phyloP scores from a whole-genome alignment of 2,797 vertebrate species.

The Ctenosaura bakeri region DNA sequence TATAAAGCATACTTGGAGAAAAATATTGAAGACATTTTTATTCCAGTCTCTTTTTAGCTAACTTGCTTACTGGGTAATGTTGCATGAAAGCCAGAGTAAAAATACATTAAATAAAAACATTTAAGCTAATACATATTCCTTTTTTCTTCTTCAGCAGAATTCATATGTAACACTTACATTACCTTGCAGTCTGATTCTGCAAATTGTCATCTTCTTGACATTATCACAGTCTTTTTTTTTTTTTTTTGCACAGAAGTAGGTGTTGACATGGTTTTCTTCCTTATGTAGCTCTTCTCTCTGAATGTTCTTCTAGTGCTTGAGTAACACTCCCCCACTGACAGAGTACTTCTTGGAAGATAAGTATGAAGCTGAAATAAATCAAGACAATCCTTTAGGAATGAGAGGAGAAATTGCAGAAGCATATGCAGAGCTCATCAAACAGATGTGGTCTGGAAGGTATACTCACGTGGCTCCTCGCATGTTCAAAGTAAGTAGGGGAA shows the following conservation, averaged over 20 bases:
- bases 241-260: not conserved
- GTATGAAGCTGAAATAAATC: conserved; percentile 95
- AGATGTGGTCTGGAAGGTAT: conserved; percentile 95
- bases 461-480: conserved; percentile 92
- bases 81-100: not conserved
- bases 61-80: not conserved
- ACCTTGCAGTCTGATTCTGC: not conserved
- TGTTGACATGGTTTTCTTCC: not conserved
- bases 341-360: conserved; percentile 95
- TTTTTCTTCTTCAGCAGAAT: not conserved
- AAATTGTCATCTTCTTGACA: not conserved
- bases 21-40: not conserved
- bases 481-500: conserved; percentile 89
- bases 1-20: not conserved
- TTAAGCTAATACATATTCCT: not conserved
- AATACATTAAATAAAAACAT: not conserved
- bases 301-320: conserved; percentile 88
- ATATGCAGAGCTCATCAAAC: conserved; percentile 95
- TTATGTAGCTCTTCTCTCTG: conserved; percentile 7
- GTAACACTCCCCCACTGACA: conserved; percentile 92
- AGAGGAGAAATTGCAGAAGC: conserved; percentile 96
- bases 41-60: not conserved
- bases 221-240: not conserved
- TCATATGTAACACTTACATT: not conserved
- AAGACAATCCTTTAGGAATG: conserved; percentile 96